Percentiles rank a stretch among this genome's conserved stretches.
phyloP scores from a whole-genome alignment of 2,888 invertebrate species.

The Panopea generosa region DNA sequence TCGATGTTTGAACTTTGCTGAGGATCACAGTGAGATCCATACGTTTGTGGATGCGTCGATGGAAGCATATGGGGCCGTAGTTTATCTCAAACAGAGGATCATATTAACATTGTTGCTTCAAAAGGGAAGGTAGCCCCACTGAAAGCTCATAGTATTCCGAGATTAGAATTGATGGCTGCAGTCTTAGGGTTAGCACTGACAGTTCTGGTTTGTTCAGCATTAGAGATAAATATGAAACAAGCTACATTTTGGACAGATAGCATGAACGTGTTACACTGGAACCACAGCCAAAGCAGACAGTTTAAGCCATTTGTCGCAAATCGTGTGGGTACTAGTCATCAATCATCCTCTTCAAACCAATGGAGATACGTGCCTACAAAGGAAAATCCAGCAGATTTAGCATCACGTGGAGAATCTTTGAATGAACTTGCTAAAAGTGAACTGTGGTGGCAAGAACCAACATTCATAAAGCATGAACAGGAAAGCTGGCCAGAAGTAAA shows the following conservation, averaged over 20 bases:
- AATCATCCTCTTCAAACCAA: constrained; percentile 2
- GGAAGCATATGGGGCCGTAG: constrained; percentile 34
- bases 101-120: constrained; percentile 19
- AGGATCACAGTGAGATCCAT: constrained; percentile 5
- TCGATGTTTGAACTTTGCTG: constrained; percentile 36
- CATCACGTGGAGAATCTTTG: constrained; percentile 12
- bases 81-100: constrained; percentile 18
- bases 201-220: constrained; percentile 2
- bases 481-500: constrained; percentile 30
- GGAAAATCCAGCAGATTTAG: constrained; percentile 33
- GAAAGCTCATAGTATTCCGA: constrained; percentile 32
- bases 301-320: constrained; percentile 34
- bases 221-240: no score
- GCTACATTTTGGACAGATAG: constrained; percentile 41
- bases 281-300: constrained; percentile 11
- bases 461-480: neutral
- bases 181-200: constrained; percentile 21
- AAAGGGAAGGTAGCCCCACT: constrained; percentile 51
- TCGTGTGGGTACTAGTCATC: constrained; percentile 19
- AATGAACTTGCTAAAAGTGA: no score
- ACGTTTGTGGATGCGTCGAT: constrained; percentile 53
- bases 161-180: constrained; percentile 52
- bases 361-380: constrained; percentile 16
- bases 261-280: constrained; percentile 28
- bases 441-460: no score